Base-by-base conservation (phyloP, 2,888 invertebrate species). In the Eumacrocentrus americanus region DNA sequence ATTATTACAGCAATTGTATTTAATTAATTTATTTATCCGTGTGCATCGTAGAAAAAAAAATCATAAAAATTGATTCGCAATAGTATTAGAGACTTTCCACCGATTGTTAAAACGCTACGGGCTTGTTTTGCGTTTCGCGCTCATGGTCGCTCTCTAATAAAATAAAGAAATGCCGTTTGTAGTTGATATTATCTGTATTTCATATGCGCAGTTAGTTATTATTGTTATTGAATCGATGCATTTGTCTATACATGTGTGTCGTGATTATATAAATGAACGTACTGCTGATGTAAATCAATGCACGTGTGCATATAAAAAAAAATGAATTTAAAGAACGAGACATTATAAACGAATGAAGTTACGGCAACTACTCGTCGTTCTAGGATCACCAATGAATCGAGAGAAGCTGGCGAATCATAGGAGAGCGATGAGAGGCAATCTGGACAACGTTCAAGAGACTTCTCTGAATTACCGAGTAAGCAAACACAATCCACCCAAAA, bases 311-410 rank as follows among this genome's bases (percentile, higher is more conserved):
- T 12, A 23, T n/a, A 5, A 25, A 38, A 37, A 46, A 6, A 37
- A 37, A 29, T 35, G n/a, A 18, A 35, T 14, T 44, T n/a, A n/a
- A n/a, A n/a, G n/a, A n/a, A n/a, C n/a, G n/a, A 29, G 11, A 7
- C 4, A 37, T 12, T 14, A 18, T 11, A 37, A 20, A 37, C 11
- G 38, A 6, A 22, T 37, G 12, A 34, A 40, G 11, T 48, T 22
- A 12, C 35, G 14, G 20, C 25, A 29, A 54, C 42, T 44, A 7
- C 20, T 38, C 16, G 54, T 18, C 71, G 67, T 80, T 80, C 67
- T 75, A 91, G 91, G 91, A 81, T 89, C 91, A 68, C 91, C 91
- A 69, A 89, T 91, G 83, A 91, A 91, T 85, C 89, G 87, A 83
- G 89, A 89, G 84, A 91, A 91, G 84, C 84, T 91, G 83, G 90